These are phyloP conservation scores for Parasteatoda lunata DNA, from an alignment of 2,888 invertebrate species.

Conservation along the genomic window DNA sequence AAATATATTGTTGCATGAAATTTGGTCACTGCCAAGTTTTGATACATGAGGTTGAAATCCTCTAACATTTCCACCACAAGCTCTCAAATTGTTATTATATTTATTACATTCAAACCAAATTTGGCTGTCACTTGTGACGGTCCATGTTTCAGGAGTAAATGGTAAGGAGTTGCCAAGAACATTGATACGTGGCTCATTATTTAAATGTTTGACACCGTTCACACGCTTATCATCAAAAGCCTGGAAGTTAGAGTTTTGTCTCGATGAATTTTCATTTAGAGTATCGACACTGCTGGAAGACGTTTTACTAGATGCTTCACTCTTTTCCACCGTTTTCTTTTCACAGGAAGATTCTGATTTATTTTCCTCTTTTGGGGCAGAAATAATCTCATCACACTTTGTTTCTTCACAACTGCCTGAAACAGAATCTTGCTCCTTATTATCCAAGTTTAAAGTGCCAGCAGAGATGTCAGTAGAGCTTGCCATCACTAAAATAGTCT, in stretches of 20 bases:
- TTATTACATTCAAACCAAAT: slow-evolving; percentile 49
- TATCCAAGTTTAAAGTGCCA: slow-evolving; percentile 16
- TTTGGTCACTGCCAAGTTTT: slow-evolving; percentile 42
- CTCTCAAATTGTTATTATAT: slow-evolving; percentile 46
- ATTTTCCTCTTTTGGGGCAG: neutral
- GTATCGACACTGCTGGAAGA: slow-evolving; percentile 22
- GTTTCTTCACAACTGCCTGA: slow-evolving; percentile 13
- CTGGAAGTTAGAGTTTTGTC: slow-evolving; percentile 18
- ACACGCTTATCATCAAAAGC: slow-evolving; percentile 31
- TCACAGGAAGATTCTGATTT: slow-evolving; percentile 7
- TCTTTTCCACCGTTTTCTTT: slow-evolving; percentile 8
- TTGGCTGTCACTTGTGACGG: slow-evolving; percentile 59
- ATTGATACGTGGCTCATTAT: slow-evolving; percentile 33
- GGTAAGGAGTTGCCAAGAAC: slow-evolving; percentile 33
- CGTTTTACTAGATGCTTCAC: neutral
- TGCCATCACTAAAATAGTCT: slow-evolving; percentile 43
- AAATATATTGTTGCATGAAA: slow-evolving; percentile 39
- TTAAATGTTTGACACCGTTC: slow-evolving; percentile 28
- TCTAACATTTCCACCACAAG: slow-evolving; percentile 51
- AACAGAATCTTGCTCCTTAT: slow-evolving; percentile 9
- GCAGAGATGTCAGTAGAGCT: slow-evolving; percentile 25
- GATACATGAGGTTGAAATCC: slow-evolving; percentile 48
- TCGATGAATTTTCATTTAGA: slow-evolving; percentile 34
- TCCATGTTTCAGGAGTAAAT: slow-evolving; percentile 43
- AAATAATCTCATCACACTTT: neutral